Conservation (phyloP, 2,113 vertebrate genomes). For the Syrrhaptes paradoxus region DNA sequence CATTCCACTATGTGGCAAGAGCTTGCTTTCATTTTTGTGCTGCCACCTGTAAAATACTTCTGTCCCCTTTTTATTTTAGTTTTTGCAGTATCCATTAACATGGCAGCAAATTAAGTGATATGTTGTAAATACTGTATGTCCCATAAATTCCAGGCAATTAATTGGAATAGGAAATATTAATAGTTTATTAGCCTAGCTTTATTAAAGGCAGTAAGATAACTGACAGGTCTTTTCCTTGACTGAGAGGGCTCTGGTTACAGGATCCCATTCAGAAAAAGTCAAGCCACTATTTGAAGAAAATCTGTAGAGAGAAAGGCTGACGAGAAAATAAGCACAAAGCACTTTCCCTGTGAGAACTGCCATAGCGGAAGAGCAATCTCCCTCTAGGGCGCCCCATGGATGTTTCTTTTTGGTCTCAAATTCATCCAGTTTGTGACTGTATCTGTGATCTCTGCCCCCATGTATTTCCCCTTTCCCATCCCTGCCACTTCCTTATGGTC, state of each 20-base stretch:
- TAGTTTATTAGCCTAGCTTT: not conserved
- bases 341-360: not conserved
- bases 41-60: not conserved
- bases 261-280: not conserved
- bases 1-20: not conserved
- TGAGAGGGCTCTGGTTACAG: not conserved
- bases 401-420: not conserved
- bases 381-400: not conserved
- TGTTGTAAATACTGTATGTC: not conserved
- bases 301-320: not conserved
- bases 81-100: not conserved
- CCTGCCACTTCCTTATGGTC: not conserved
- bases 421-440: constrained; percentile 17
- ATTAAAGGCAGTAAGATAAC: not conserved
- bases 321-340: not conserved
- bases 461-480: not conserved
- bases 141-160: not conserved
- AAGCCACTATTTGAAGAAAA: not conserved
- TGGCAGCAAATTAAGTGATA: not conserved
- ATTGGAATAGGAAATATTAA: not conserved
- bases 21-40: not conserved
- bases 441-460: not conserved
- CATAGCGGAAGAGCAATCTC: not conserved
- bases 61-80: not conserved
- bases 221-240: not conserved